These are phyloP conservation scores for Syngnathus typhle DNA, from an alignment of 2,113 vertebrate species.

Conservation along the genomic window DNA sequence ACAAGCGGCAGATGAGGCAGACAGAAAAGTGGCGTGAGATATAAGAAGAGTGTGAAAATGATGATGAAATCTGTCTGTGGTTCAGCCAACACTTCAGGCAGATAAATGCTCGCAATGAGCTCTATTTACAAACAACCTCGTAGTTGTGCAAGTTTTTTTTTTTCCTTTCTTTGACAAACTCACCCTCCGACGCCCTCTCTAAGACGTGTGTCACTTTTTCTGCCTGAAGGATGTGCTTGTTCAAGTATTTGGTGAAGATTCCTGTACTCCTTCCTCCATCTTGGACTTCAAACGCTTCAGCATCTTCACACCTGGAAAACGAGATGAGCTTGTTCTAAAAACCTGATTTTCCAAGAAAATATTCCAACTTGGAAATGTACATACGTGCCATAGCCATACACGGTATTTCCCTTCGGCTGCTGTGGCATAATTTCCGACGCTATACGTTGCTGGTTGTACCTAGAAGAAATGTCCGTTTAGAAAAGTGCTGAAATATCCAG, in stretches of 20 bases:
- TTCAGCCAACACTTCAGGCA: conserved; percentile 7
- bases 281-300: conserved; percentile 82
- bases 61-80: conserved; percentile 14
- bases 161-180: conserved; percentile 21
- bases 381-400: conserved; percentile 86
- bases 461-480: conserved; percentile 32
- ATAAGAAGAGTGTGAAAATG: conserved; percentile 27
- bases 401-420: conserved; percentile 77
- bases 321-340: neutral
- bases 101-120: conserved; percentile 12
- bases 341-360: neutral
- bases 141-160: neutral
- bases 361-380: conserved; percentile 41
- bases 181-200: conserved; percentile 82
- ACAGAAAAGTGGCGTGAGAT: conserved; percentile 18
- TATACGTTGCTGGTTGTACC: conserved; percentile 74
- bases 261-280: conserved; percentile 80
- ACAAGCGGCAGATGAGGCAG: conserved; percentile 45
- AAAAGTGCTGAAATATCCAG: neutral
- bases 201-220: conserved; percentile 81
- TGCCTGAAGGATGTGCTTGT: conserved; percentile 75
- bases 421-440: conserved; percentile 73
- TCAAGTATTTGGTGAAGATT: conserved; percentile 86
- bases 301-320: conserved; percentile 75
- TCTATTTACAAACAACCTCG: conserved; percentile 7